A percentile compares a stretch with the other conserved stretches of the same genome.
Evolutionary conservation across 2,797 vertebrate genomes (phyloP).

Genomic region (Chaenodraco wilsoni): DNA sequence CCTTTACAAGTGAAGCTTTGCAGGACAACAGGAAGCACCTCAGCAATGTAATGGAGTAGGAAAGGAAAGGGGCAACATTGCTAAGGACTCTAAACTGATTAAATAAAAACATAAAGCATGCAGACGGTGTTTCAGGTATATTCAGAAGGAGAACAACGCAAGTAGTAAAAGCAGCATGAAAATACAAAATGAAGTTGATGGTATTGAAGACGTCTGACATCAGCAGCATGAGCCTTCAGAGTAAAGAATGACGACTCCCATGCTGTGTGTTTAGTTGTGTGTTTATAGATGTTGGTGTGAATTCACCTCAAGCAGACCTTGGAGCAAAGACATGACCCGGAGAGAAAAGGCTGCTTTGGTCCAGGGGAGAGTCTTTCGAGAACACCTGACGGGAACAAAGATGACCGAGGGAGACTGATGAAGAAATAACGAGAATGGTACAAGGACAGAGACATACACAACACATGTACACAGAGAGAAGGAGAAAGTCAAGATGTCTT

Average conservation of each 20-base stretch:
- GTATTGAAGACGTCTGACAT: conserved; percentile 35
- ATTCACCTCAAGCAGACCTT: conserved; percentile 83
- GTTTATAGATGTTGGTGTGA: conserved; percentile 24
- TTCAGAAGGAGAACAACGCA: conserved; percentile 44
- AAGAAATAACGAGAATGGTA: conserved; percentile 56
- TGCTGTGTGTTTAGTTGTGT: neutral
- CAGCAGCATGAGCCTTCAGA: conserved; percentile 35
- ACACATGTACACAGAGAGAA: conserved; percentile 45
- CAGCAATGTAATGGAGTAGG: conserved; percentile 28
- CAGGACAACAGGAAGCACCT: neutral
- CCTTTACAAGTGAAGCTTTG: neutral
- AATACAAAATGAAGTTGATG: conserved; percentile 49
- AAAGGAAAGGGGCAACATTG: conserved; percentile 20
- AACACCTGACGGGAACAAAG: conserved; percentile 72
- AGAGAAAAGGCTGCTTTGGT: conserved; percentile 84
- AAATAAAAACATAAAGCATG: conserved; percentile 25
- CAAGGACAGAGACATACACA: conserved; percentile 42
- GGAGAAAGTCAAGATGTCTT: conserved; percentile 63
- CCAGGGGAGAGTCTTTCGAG: conserved; percentile 77
- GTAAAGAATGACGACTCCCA: conserved; percentile 9
- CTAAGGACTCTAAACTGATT: conserved; percentile 39
- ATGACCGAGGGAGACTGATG: conserved; percentile 27
- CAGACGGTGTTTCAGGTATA: conserved; percentile 31
- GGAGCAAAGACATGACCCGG: conserved; percentile 85
- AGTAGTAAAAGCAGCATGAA: conserved; percentile 48